These are phyloP conservation scores for Oenanthe oenanthe DNA, from an alignment of 2,113 vertebrate genomes.

Conservation along the genomic window DNA sequence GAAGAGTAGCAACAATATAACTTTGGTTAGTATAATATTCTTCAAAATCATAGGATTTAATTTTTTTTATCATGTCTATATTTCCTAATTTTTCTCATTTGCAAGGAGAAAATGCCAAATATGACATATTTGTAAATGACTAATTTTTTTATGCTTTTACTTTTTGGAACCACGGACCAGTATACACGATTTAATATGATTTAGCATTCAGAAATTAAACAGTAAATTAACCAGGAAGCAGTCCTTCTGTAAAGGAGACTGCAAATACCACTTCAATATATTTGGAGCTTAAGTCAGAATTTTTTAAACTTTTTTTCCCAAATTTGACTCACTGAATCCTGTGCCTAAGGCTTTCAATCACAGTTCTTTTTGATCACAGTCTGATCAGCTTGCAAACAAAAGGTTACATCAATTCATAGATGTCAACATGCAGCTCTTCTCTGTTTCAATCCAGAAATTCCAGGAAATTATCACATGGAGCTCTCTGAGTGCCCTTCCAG, in stretches of 20 bases:
- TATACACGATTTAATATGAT: neutral
- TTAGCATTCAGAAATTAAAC: neutral
- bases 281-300: neutral
- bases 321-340: neutral
- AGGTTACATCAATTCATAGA: slow-evolving; percentile 33
- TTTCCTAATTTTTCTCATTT: neutral
- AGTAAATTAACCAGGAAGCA: neutral
- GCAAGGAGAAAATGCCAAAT: neutral
- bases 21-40: neutral
- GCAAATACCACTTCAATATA: neutral
- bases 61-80: neutral
- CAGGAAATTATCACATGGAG: slow-evolving; percentile 57
- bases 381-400: slow-evolving; percentile 7
- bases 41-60: neutral
- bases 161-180: neutral
- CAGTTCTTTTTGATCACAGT: neutral
- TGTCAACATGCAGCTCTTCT: slow-evolving; percentile 33
- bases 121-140: neutral
- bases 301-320: neutral
- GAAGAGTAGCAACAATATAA: neutral
- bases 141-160: neutral
- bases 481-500: neutral
- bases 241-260: neutral
- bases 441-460: slow-evolving; percentile 50
- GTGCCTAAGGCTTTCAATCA: neutral